A percentile compares a stretch with the other conserved stretches of the same genome.
Conservation (phyloP, 2,113 vertebrate species). For the Bubalus kerabau region DNA sequence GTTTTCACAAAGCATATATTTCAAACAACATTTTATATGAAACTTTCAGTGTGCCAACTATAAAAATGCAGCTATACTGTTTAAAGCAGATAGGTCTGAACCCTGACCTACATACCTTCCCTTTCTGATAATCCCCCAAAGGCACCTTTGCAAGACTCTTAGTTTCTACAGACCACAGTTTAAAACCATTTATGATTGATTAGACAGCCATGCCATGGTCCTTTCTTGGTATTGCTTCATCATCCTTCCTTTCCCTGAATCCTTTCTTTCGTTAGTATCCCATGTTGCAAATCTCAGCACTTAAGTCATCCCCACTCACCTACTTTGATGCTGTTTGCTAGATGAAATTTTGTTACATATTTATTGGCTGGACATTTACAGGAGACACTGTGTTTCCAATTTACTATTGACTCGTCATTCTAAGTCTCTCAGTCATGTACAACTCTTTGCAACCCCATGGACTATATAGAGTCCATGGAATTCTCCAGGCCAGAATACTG, state of each 20-base stretch:
- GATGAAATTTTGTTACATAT: background rate
- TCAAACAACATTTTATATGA: background rate
- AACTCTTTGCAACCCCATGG: background rate
- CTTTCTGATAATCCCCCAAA: background rate
- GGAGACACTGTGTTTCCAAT: background rate
- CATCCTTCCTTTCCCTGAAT: background rate
- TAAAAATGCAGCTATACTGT: background rate
- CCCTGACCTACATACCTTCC: background rate
- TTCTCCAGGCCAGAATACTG: background rate
- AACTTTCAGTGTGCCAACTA: background rate
- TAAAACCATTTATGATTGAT: background rate
- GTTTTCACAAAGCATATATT: background rate
- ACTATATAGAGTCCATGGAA: background rate
- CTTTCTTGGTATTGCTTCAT: background rate
- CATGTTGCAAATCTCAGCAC: background rate
- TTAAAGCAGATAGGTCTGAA: background rate
- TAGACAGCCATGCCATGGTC: background rate
- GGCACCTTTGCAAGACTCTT: background rate
- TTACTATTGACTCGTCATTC: background rate
- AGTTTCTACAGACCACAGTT: background rate
- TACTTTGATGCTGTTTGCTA: background rate
- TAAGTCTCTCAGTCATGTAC: background rate
- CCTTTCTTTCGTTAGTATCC: background rate
- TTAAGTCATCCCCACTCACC: background rate
- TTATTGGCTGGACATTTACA: background rate